These are phyloP conservation scores for Drosophila nr. medialis DNA, from an alignment of 2,888 invertebrate genomes.

Conservation along the genomic window DNA sequence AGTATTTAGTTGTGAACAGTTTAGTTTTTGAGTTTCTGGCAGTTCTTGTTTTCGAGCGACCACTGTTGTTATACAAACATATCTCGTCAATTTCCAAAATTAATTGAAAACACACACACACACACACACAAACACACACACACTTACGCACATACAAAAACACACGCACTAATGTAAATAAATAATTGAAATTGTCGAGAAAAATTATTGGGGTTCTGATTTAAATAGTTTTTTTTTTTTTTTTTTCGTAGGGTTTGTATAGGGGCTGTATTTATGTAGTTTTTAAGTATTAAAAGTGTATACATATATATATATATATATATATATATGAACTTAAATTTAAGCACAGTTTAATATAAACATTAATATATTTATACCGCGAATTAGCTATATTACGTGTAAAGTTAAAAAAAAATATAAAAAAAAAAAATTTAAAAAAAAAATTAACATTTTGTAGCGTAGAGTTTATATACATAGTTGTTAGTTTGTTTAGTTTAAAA, in stretches of 20 bases:
- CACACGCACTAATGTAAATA: conserved; percentile 35
- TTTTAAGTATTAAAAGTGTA: conserved; percentile 29
- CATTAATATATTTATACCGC: conserved; percentile 6
- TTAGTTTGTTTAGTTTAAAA: conserved; percentile 41
- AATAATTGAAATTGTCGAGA: conserved; percentile 39
- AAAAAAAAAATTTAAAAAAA: background rate
- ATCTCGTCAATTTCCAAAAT: conserved; percentile 29
- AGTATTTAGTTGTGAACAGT: background rate
- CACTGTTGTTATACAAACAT: background rate
- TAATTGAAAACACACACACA: conserved; percentile 6
- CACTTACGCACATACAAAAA: conserved; percentile 3
- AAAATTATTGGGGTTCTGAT: conserved; percentile 12
- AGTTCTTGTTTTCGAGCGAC: background rate
- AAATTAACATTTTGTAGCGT: conserved; percentile 31
- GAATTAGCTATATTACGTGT: conserved; percentile 33
- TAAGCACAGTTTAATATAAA: conserved; percentile 1
- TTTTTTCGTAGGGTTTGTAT: conserved; percentile 25
- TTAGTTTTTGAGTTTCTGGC: background rate
- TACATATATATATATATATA: background rate
- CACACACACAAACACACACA: background rate
- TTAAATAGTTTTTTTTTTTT: conserved; percentile 4
- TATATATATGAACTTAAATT: background rate
- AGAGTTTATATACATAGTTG: conserved; percentile 35
- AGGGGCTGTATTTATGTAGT: conserved; percentile 54
- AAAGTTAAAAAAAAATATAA: conserved; percentile 24